Evolutionary conservation across 2,113 vertebrate genomes (phyloP).

Genomic region (Stegastes partitus): DNA sequence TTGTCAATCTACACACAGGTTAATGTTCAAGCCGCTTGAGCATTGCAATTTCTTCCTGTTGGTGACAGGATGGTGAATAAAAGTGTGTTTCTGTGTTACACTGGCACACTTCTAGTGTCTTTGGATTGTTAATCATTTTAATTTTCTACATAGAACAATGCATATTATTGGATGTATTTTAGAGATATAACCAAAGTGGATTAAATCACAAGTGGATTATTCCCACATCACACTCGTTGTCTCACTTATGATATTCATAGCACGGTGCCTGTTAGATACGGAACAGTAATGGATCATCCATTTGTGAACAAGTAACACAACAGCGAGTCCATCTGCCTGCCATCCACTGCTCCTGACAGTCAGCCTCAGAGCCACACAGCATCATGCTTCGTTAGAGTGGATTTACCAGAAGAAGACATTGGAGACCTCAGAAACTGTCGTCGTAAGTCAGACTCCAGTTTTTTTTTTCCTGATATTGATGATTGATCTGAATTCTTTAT

Average conservation of each 20-base stretch:
- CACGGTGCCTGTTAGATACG: not conserved
- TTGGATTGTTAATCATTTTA: not conserved
- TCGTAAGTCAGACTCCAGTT: not conserved
- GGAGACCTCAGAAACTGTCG: not conserved
- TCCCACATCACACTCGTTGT: not conserved
- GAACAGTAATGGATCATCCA: slow-evolving; percentile 23
- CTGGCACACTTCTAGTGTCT: not conserved
- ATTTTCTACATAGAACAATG: not conserved
- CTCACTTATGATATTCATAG: slow-evolving; percentile 2
- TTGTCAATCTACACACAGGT: slow-evolving; percentile 30
- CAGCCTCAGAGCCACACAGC: not conserved
- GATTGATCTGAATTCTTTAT: slow-evolving; percentile 23
- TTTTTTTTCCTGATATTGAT: slow-evolving; percentile 5
- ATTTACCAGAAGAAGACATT: not conserved
- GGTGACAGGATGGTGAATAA: slow-evolving; percentile 6
- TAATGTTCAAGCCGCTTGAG: slow-evolving; percentile 24
- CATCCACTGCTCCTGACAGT: not conserved
- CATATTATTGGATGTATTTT: not conserved
- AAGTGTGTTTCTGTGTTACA: not conserved
- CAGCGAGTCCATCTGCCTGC: not conserved
- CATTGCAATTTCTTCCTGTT: slow-evolving; percentile 4
- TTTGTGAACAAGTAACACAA: not conserved
- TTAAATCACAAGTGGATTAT: too few species aligned
- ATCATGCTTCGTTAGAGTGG: not conserved
- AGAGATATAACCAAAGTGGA: not conserved